Base-by-base conservation (phyloP, 2,113 vertebrate species). In the Corvus moneduloides region DNA sequence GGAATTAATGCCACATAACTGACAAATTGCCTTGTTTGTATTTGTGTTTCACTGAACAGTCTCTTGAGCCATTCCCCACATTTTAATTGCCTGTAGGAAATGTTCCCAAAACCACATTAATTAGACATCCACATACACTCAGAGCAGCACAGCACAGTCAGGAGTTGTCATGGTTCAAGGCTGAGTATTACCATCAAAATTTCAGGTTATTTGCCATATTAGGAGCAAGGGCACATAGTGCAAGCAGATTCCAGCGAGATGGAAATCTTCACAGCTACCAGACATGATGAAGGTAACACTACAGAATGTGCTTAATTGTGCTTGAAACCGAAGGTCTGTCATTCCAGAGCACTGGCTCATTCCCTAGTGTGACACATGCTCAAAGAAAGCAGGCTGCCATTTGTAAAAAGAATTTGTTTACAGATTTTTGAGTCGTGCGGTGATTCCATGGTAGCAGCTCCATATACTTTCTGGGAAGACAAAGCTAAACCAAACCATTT, bases 381-480 rank as follows among this genome's bases (percentile, higher is more conserved):
- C 78, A 64, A 63, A 87, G 73, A 63, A 84, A 79, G n/a, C 61
- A 61, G 14, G 32, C 43, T 84, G 64, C 51, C 69, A 48, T 69
- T 55, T 56, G 56, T 69, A 89, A 55, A 35, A 82, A 24, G 7
- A 24, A 88, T 71, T 74, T 67, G 56, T 74, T 93, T 37, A 78
- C 7, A 23, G 41, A n/a, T 75, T 87, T 91, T 8, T 61, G 35
- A 89, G 19, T 23, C 0, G 0, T 0, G 1, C n/a, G 54, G 71
- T 68, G 64, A 73, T 66, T 88, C 75, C 82, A 41, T 4, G 1
- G 49, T 16, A 69, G 46, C 21, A 64, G 75, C 35, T 83, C 78
- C 46, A 22, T 4, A 3, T 1, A 2, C 32, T 46, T 73, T 33
- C 71, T 0, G 1, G 41, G 39, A 82, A 55, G 39, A 44, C 43